A percentile compares a stretch with the other conserved stretches of the same genome.
These are phyloP conservation scores for Caenorhabditis sinica DNA, from an alignment of 2,888 invertebrate genomes.

Conservation along the genomic window DNA sequence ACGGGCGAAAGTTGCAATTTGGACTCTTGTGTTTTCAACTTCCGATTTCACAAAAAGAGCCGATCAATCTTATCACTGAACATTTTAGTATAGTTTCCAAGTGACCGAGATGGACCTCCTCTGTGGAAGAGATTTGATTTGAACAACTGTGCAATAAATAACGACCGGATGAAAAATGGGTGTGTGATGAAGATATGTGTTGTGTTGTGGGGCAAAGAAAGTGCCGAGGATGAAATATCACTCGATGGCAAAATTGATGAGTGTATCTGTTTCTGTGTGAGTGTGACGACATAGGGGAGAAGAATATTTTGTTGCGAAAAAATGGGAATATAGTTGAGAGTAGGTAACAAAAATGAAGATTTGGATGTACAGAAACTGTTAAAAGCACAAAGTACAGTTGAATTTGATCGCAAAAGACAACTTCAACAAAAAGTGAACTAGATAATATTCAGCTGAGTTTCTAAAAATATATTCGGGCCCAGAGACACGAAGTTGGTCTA, in stretches of 20 bases:
- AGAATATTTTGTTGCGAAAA: slow-evolving; percentile 45
- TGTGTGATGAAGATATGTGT: slow-evolving; percentile 24
- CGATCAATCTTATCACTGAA: slow-evolving; percentile 9
- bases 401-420: too few species aligned
- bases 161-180: slow-evolving; percentile 58
- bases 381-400: too few species aligned
- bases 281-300: slow-evolving; percentile 51
- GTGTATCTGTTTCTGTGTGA: slow-evolving; percentile 27
- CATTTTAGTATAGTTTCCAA: slow-evolving; percentile 47
- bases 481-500: too few species aligned
- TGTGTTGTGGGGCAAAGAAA: slow-evolving; percentile 54
- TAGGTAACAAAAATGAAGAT: too few species aligned
- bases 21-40: background rate
- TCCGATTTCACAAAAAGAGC: background rate
- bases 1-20: slow-evolving; percentile 7
- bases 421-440: too few species aligned
- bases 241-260: slow-evolving; percentile 56
- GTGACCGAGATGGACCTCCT: slow-evolving; percentile 30
- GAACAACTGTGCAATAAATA: slow-evolving; percentile 67
- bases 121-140: slow-evolving; percentile 14
- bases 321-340: background rate
- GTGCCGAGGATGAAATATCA: slow-evolving; percentile 62
- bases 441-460: too few species aligned
- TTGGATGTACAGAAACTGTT: too few species aligned
- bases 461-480: too few species aligned